Evolutionary conservation across 2,797 vertebrate species (phyloP).

Genomic region (Columba guinea): DNA sequence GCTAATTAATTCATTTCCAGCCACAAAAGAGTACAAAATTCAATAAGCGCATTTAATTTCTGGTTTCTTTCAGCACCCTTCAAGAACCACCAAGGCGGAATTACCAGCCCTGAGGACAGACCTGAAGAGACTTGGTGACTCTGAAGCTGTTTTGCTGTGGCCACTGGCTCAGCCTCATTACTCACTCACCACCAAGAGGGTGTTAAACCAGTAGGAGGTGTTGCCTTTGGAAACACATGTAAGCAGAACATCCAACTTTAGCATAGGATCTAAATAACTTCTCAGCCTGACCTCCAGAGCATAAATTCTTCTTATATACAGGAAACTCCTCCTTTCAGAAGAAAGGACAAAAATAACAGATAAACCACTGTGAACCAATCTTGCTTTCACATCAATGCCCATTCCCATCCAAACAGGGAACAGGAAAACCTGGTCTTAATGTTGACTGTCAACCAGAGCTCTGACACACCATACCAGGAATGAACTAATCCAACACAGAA

Average conservation of each 20-base stretch:
- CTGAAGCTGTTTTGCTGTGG: neutral
- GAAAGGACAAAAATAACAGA: neutral
- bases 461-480: neutral
- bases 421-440: neutral
- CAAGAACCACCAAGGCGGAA: neutral
- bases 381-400: neutral
- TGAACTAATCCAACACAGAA: conserved; percentile 20
- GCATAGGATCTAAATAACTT: neutral
- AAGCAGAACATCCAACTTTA: neutral
- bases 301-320: rapidly evolving
- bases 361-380: neutral
- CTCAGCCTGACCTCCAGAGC: neutral
- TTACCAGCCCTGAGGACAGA: neutral
- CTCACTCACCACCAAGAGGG: neutral
- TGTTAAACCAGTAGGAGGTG: neutral
- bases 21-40: neutral
- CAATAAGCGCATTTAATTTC: neutral
- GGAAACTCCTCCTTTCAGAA: neutral
- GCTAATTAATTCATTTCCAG: neutral
- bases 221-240: neutral
- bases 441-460: neutral
- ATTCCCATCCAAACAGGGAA: neutral
- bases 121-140: neutral
- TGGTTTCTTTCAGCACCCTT: neutral
- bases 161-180: neutral